Evolutionary conservation across 2,113 vertebrate species (phyloP), one percentile per base, ranked within the genome.

Genomic region (Paracyprichromis sp.): DNA sequence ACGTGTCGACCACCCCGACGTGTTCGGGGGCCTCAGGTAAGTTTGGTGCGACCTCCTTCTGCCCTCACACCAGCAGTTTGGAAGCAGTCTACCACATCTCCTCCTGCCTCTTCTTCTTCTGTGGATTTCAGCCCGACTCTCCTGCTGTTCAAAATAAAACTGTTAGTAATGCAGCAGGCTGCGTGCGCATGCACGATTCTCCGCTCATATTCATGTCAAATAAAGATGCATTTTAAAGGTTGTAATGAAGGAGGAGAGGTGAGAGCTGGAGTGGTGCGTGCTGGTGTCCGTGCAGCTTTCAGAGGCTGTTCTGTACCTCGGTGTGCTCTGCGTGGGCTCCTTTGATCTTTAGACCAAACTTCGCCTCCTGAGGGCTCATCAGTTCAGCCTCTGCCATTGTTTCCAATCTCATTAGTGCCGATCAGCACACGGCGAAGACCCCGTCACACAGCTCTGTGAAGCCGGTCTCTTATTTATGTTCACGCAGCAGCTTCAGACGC

Each of bases 61-160:
- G 36, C 13, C 1, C 38, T 71, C 66, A 71, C n/a, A 40, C 31
- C 9, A 31, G 29, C 29, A 17, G 57, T 9, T 4, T 24, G 5
- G 26, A 6, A 10, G 29, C 8, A 5, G 36, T 71, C 38, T 1
- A 40, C 4, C 36, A 40, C 36, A 0, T 61, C 38, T 24, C n/a
- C 36, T 43, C 19, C 38, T 40, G n/a, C n/a, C 38, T 16, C n/a
- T 24, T 43, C 63, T 71, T 43, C 63, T 43, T 26, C 38, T 71
- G 12, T 71, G 66, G 66, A 45, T 71, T 26, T 71, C 38, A 71
- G 38, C 38, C 34, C 34, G 19, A 63, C 59, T 63, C 16, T 38
- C 61, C 31, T 12, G 61, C 31, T 36, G 17, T 63, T 34, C 1
- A 0, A 12, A 66, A 8, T 66, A 3, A n/a, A 66, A 43, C 56